Conservation (phyloP, 2,888 invertebrate genomes). For the Drosophila colorata region DNA sequence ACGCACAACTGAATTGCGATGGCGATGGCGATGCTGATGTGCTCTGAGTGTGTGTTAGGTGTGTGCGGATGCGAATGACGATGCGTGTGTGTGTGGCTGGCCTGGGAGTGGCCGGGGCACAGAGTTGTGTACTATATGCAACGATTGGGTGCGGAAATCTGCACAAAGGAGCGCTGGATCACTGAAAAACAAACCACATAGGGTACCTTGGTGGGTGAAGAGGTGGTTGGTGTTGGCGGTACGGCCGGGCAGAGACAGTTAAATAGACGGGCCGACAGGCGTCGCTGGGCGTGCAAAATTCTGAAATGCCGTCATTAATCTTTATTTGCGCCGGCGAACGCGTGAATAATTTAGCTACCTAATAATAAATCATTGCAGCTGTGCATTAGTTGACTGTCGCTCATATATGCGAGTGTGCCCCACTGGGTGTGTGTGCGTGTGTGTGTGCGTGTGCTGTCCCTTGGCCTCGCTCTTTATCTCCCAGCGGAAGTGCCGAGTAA, state of each 20-base stretch:
- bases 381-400: conserved; percentile 76
- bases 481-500: conserved; percentile 75
- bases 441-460: conserved; percentile 5
- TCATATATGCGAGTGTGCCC: conserved; percentile 18
- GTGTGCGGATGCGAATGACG: conserved; percentile 12
- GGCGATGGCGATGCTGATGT: conserved; percentile 9
- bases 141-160: conserved; percentile 64
- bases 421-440: conserved; percentile 6
- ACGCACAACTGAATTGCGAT: conserved; percentile 54
- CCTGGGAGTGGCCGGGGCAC: conserved; percentile 23
- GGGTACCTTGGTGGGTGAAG: no score
- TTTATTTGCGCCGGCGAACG: conserved; percentile 77
- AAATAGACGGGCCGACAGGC: conserved; percentile 75
- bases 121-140: conserved; percentile 28
- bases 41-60: conserved; percentile 18
- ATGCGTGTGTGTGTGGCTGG: conserved; percentile 25
- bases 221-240: no score
- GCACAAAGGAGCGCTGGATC: conserved; percentile 59
- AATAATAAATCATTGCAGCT: conserved; percentile 81
- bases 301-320: conserved; percentile 78
- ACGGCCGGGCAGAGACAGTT: conserved; percentile 61
- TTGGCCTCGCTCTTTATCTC: conserved; percentile 40
- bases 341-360: conserved; percentile 82
- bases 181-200: conserved; percentile 51
- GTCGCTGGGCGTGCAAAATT: conserved; percentile 70